Conservation (phyloP, 2,113 vertebrate species). For the Camelus bactrianus region DNA sequence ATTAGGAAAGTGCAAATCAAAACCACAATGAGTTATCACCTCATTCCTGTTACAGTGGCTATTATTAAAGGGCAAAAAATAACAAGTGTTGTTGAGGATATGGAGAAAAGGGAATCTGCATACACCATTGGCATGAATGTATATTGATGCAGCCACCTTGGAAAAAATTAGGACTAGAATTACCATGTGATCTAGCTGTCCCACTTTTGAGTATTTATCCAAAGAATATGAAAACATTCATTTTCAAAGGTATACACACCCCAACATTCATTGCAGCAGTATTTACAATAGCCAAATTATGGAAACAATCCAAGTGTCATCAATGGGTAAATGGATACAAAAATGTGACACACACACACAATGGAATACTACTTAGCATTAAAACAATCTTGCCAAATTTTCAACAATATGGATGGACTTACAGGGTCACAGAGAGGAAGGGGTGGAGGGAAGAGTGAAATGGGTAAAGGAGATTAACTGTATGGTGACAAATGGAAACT, state of each 20-base stretch:
- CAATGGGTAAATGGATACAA: background rate
- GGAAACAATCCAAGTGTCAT: background rate
- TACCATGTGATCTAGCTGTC: background rate
- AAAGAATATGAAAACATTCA: background rate
- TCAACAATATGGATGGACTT: no score
- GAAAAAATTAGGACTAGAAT: background rate
- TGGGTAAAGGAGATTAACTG: no score
- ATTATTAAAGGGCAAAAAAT: background rate
- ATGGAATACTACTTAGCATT: no score
- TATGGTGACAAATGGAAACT: no score
- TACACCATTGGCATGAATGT: background rate
- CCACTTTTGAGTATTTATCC: background rate
- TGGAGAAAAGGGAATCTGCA: background rate
- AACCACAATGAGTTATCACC: background rate
- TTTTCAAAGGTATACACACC: background rate
- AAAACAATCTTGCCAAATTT: no score
- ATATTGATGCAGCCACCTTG: no score
- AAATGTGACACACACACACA: background rate
- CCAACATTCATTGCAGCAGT: background rate
- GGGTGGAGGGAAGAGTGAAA: no score
- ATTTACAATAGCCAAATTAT: background rate
- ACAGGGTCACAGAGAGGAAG: no score
- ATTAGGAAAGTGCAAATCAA: no score
- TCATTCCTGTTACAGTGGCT: background rate
- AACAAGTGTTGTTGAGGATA: background rate